Evolutionary conservation across 2,888 invertebrate species (phyloP).

Genomic region (Catocala nupta): DNA sequence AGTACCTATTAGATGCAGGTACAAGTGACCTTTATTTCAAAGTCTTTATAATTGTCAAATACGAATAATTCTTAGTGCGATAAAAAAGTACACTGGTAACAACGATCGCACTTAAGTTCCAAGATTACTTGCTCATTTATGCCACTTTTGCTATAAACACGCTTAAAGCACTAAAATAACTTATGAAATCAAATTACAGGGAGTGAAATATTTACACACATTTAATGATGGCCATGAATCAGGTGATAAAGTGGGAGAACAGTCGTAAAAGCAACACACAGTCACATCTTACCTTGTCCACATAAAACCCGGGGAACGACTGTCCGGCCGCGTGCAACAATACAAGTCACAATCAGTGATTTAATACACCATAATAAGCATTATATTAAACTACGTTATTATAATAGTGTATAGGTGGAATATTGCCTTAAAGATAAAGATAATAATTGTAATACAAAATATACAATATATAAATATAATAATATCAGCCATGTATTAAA

Average conservation of each 20-base stretch:
- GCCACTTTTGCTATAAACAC: background rate
- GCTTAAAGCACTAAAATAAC: constrained; percentile 7
- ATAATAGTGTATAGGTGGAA: constrained; percentile 5
- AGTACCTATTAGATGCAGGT: too few species aligned
- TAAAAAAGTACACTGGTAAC: too few species aligned
- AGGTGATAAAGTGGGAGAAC: constrained; percentile 24
- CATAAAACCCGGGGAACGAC: constrained; percentile 85
- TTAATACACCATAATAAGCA: constrained; percentile 14
- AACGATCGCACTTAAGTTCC: background rate
- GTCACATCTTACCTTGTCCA: constrained; percentile 80
- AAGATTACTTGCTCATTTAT: constrained; percentile 1
- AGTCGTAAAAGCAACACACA: constrained; percentile 42
- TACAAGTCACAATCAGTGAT: constrained; percentile 56
- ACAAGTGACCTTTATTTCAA: too few species aligned
- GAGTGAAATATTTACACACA: constrained; percentile 22
- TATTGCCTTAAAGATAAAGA: background rate
- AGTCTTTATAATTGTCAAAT: too few species aligned
- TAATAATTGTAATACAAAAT: background rate
- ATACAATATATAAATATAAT: too few species aligned
- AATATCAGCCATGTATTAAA: too few species aligned
- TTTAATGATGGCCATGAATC: constrained; percentile 26
- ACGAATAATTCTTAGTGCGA: too few species aligned
- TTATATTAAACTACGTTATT: constrained; percentile 3
- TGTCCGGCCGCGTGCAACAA: constrained; percentile 79
- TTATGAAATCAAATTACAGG: constrained; percentile 10